phyloP scores from a whole-genome alignment of 2,113 vertebrate species.

The Alethe diademata region DNA sequence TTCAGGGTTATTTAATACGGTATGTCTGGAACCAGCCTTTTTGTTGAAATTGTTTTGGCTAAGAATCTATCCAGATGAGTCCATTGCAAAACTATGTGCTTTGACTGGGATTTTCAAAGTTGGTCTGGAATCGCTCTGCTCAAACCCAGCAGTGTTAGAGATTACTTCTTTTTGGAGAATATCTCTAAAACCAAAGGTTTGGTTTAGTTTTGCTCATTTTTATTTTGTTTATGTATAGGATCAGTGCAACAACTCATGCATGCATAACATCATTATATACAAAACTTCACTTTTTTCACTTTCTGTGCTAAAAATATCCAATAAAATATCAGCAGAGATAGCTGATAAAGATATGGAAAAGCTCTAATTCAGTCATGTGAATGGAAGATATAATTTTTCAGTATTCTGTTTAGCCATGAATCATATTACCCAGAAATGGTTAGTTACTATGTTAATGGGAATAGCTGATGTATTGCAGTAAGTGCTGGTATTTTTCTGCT shows the following conservation, averaged over 20 bases:
- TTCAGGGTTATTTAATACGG: slow-evolving; percentile 70
- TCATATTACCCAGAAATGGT: slow-evolving; percentile 2
- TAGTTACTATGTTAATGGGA: slow-evolving; percentile 35
- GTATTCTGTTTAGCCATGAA: not conserved
- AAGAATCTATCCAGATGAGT: slow-evolving; percentile 62
- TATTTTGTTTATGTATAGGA: not conserved
- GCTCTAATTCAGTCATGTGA: not conserved
- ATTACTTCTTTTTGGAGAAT: not conserved
- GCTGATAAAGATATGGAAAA: not conserved
- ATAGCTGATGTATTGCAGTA: slow-evolving; percentile 40
- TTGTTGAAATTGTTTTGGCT: slow-evolving; percentile 70
- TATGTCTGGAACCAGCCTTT: slow-evolving; percentile 68
- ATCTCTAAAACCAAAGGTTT: not conserved
- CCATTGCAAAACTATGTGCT: slow-evolving; percentile 61
- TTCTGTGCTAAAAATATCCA: not conserved
- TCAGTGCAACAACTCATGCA: not conserved
- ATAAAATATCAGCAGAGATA: not conserved
- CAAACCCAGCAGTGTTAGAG: not conserved
- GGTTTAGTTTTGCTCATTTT: not conserved
- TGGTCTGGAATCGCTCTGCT: not conserved
- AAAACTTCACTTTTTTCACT: not conserved
- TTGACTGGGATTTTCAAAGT: slow-evolving; percentile 54
- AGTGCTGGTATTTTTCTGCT: slow-evolving; percentile 37
- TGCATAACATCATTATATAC: not conserved
- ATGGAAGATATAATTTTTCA: not conserved